Conservation (phyloP, 2,113 vertebrate genomes). For the Motacilla alba region DNA sequence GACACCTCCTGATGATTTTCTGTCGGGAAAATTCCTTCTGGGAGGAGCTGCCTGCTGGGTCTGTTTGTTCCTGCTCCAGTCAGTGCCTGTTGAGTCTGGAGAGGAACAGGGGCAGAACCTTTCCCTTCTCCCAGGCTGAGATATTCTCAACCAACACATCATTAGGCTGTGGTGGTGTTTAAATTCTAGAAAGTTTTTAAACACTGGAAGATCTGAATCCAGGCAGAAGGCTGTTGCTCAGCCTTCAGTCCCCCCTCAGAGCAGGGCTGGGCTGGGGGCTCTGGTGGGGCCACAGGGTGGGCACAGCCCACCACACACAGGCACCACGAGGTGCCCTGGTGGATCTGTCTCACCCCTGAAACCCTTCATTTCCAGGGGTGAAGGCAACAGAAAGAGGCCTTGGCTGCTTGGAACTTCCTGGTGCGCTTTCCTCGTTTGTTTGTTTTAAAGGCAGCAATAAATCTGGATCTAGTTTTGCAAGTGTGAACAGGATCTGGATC, state of each 20-base stretch:
- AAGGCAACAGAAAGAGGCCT: neutral
- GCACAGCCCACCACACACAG: fast-evolving
- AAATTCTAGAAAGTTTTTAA: neutral
- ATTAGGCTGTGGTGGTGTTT: neutral
- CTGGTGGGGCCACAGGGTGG: neutral
- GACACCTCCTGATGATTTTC: conserved; percentile 19
- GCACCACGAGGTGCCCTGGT: fast-evolving
- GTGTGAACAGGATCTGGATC: neutral
- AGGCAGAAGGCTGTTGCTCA: neutral
- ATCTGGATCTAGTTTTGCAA: neutral
- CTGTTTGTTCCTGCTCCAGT: neutral
- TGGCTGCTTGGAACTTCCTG: neutral
- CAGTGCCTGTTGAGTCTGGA: fast-evolving
- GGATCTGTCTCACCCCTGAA: neutral
- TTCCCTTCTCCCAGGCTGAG: neutral
- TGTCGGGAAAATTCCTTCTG: neutral
- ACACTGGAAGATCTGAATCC: neutral
- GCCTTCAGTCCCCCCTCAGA: fast-evolving
- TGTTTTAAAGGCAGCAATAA: neutral
- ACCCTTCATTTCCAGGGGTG: neutral
- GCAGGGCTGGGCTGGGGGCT: neutral
- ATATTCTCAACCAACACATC: neutral
- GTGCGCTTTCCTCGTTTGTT: neutral
- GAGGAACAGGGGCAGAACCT: fast-evolving
- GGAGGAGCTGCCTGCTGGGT: neutral